Evolutionary conservation across 2,113 vertebrate genomes (phyloP).

Genomic region (Tychaedon coryphoeus): DNA sequence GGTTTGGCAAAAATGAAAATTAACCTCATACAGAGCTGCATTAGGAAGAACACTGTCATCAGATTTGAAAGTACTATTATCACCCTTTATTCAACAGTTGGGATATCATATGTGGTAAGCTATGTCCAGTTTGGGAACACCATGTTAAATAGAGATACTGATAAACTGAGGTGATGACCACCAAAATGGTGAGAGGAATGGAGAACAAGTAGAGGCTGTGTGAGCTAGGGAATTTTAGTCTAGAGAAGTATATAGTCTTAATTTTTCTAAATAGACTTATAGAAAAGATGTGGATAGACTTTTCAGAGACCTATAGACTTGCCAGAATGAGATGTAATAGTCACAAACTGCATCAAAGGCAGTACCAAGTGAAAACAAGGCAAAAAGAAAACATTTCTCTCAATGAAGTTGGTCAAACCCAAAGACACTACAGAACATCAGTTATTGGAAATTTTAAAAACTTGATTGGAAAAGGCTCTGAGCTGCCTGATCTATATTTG

Average conservation of each 20-base stretch:
- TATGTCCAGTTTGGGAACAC: neutral
- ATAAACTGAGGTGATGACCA: neutral
- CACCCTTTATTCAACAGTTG: neutral
- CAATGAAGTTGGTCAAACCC: neutral
- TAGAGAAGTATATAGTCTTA: neutral
- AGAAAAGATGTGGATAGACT: neutral
- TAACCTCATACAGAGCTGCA: neutral
- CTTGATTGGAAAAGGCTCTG: neutral
- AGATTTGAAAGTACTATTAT: neutral
- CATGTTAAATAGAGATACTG: neutral
- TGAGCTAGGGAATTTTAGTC: neutral
- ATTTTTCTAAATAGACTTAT: neutral
- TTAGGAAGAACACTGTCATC: neutral
- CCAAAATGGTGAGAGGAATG: neutral
- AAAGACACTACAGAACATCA: neutral
- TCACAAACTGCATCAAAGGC: neutral
- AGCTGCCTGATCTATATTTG: neutral
- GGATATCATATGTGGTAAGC: neutral
- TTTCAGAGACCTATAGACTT: neutral
- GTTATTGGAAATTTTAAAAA: neutral
- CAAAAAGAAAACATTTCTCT: neutral
- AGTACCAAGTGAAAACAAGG: neutral
- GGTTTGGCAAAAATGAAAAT: neutral
- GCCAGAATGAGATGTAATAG: neutral
- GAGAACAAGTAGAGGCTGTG: neutral